A percentile compares a stretch with the other conserved stretches of the same genome.
Evolutionary conservation across 2,888 invertebrate genomes (phyloP).

Genomic region (Criorhina ranunculi): DNA sequence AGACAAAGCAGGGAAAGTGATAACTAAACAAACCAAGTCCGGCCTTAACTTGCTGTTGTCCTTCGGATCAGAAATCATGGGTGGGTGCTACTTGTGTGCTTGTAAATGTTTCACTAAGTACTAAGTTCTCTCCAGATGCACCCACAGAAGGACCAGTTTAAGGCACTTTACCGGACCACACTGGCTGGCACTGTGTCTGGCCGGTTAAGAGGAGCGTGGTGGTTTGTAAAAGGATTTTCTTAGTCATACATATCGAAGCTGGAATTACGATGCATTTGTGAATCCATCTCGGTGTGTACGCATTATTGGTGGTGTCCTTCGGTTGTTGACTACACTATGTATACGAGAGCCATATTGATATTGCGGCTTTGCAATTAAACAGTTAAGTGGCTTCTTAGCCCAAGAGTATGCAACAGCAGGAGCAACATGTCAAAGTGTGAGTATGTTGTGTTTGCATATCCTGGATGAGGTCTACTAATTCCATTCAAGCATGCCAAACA

Average conservation of each 20-base stretch:
- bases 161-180: constrained; percentile 40
- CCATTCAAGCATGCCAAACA: constrained; percentile 59
- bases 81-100: constrained; percentile 9
- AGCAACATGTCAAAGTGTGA: constrained; percentile 53
- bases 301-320: constrained; percentile 68
- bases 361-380: constrained; percentile 74
- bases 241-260: constrained; percentile 62
- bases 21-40: constrained; percentile 71
- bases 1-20: constrained; percentile 54
- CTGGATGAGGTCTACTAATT: constrained; percentile 53
- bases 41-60: constrained; percentile 73
- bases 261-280: constrained; percentile 64
- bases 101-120: constrained; percentile 63
- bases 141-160: constrained; percentile 32
- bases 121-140: constrained; percentile 38
- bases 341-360: constrained; percentile 72
- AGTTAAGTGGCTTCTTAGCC: constrained; percentile 72
- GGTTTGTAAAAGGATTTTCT: constrained; percentile 52
- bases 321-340: constrained; percentile 55
- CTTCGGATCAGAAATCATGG: constrained; percentile 62
- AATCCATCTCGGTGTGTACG: constrained; percentile 51
- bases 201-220: constrained; percentile 19
- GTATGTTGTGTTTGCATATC: constrained; percentile 48
- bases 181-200: constrained; percentile 17
- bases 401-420: constrained; percentile 56